phyloP scores from a whole-genome alignment of 2,113 vertebrate genomes.

The Vidua macroura region DNA sequence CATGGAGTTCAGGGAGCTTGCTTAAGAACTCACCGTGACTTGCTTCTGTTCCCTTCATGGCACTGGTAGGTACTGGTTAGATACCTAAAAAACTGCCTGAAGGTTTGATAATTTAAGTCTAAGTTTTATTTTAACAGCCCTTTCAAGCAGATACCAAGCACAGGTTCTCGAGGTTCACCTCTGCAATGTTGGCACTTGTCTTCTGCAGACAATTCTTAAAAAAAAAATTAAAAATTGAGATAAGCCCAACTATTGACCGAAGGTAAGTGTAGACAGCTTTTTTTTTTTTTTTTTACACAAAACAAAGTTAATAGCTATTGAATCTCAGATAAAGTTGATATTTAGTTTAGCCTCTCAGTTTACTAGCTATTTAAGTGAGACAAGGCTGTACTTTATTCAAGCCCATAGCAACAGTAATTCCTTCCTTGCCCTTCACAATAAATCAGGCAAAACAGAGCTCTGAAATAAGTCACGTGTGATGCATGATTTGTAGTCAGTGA shows the following conservation, averaged over 20 bases:
- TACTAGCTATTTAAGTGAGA: neutral
- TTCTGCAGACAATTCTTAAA: neutral
- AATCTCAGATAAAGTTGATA: neutral
- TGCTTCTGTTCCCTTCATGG: neutral
- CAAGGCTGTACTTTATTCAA: neutral
- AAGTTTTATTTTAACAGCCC: neutral
- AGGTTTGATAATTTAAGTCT: neutral
- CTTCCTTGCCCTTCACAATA: neutral
- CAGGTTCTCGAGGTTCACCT: neutral
- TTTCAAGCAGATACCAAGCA: neutral
- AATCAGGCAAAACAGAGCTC: neutral
- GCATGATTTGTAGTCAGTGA: neutral
- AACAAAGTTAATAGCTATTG: neutral
- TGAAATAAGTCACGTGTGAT: neutral
- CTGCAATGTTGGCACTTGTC: fast-evolving
- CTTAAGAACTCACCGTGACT: neutral
- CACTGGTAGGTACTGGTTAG: neutral
- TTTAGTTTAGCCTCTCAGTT: neutral
- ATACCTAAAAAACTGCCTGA: neutral
- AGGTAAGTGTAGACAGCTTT: neutral
- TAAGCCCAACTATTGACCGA: neutral
- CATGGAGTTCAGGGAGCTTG: neutral
- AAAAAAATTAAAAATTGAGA: neutral
- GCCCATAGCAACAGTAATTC: neutral
- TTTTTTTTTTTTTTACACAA: neutral